Conservation (phyloP, 2,113 vertebrate species). For the Hypanus sabinus region DNA sequence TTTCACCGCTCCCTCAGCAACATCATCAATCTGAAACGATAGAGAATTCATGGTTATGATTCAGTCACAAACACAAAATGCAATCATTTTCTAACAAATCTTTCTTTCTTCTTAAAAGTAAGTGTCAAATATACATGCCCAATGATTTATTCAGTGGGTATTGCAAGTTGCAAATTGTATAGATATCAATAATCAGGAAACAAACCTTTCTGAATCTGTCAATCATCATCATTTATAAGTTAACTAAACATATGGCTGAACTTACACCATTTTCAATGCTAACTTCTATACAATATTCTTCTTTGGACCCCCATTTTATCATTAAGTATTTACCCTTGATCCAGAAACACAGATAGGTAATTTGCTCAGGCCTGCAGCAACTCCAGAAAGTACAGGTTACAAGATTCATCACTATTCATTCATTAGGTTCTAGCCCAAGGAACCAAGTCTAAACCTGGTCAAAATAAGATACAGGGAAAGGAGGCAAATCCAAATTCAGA, state of each 20-base stretch:
- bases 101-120: not conserved
- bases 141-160: not conserved
- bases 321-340: not conserved
- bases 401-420: not conserved
- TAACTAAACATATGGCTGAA: not conserved
- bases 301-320: not conserved
- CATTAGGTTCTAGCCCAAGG: not conserved
- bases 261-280: not conserved
- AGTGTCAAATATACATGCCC: not conserved
- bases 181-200: not conserved
- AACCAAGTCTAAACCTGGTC: not conserved
- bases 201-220: not conserved
- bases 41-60: not conserved
- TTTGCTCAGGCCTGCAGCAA: not conserved
- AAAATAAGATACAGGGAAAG: not conserved
- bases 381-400: not conserved
- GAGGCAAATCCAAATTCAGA: not conserved
- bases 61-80: not conserved
- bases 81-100: not conserved
- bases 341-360: not conserved
- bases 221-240: not conserved
- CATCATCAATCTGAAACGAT: conserved; percentile 83
- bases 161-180: not conserved
- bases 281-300: not conserved
- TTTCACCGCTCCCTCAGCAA: conserved; percentile 91